These are phyloP conservation scores for human (Homo sapiens) DNA, from an alignment of 2,113 vertebrate genomes.

Conservation along the genomic window DNA sequence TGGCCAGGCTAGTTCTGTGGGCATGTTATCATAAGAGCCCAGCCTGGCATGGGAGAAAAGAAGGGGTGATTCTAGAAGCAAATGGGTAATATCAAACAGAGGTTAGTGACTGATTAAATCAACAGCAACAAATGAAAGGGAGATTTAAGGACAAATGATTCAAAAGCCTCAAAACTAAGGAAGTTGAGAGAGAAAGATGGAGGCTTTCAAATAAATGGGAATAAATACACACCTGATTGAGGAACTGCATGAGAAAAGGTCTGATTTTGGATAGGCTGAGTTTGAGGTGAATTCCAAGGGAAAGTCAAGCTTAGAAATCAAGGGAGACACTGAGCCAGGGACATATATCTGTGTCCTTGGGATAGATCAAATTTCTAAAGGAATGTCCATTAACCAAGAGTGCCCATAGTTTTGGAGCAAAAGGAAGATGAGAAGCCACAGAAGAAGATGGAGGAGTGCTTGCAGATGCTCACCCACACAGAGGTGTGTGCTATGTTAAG, in stretches of 20 bases:
- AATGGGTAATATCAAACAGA: neutral
- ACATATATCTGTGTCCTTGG: neutral
- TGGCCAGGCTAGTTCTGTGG: neutral
- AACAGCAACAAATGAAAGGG: neutral
- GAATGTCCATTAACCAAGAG: neutral
- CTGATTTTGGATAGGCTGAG: neutral
- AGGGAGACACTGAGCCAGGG: neutral
- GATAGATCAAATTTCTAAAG: neutral
- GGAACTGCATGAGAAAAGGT: neutral
- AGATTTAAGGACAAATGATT: neutral
- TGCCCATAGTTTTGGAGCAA: neutral
- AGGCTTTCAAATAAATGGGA: neutral
- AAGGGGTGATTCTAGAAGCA: neutral
- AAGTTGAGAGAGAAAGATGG: neutral
- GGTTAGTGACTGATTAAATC: neutral
- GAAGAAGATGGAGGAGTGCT: fast-evolving
- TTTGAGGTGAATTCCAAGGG: neutral
- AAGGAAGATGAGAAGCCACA: neutral
- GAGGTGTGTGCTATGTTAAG: neutral
- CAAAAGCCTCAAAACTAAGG: neutral
- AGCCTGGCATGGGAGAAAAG: neutral
- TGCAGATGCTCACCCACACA: neutral
- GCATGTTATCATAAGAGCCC: neutral
- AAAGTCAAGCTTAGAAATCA: neutral
- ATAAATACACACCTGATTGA: neutral